These are phyloP conservation scores for Patella ulyssiponensis DNA, from an alignment of 2,888 invertebrate species.

Conservation along the genomic window DNA sequence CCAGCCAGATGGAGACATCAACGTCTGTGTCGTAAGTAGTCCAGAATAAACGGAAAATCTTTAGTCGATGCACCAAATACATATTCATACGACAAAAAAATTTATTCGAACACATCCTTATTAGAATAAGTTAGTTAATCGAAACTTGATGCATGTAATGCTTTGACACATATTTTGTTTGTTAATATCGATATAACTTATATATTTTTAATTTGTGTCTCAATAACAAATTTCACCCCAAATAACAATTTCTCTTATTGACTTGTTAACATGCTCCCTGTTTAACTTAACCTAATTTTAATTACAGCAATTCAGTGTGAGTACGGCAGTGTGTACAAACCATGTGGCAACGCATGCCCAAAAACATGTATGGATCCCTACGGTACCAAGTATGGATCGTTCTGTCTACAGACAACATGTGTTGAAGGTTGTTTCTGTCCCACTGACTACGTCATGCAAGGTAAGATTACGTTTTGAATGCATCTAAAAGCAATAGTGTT, in stretches of 20 bases:
- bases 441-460: constrained; percentile 48
- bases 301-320: constrained; percentile 89
- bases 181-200: no score
- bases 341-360: constrained; percentile 87
- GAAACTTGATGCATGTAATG: no score
- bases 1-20: constrained; percentile 86
- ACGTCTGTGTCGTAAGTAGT: constrained; percentile 84
- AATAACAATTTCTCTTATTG: no score
- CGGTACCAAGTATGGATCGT: constrained; percentile 21
- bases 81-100: no score
- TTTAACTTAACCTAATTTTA: not conserved
- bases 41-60: not conserved
- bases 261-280: no score
- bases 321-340: constrained; percentile 83
- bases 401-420: constrained; percentile 53
- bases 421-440: constrained; percentile 69
- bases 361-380: constrained; percentile 77
- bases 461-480: constrained; percentile 37
- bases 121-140: no score
- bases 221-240: no score
- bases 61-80: no score
- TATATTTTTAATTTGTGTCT: no score
- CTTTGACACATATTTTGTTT: no score
- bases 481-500: no score
- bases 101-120: no score